phyloP scores from a whole-genome alignment of 2,888 invertebrate species.

The Pyrrhosoma nymphula region DNA sequence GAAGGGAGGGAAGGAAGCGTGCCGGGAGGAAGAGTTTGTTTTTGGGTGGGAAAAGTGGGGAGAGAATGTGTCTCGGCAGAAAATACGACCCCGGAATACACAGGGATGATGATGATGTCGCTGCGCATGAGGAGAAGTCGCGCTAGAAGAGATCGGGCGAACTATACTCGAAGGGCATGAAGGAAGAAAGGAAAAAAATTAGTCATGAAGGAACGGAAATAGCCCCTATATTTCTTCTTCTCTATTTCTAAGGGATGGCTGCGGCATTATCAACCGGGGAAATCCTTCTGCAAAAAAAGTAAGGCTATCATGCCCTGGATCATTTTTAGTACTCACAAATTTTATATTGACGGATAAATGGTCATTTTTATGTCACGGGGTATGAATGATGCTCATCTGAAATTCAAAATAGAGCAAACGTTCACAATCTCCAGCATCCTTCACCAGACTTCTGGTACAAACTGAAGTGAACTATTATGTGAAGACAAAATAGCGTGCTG shows the following conservation, averaged over 20 bases:
- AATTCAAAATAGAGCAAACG: no score
- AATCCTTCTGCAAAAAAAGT: background rate
- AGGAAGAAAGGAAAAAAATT: background rate
- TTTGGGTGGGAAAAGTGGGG: background rate
- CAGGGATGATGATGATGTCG: background rate
- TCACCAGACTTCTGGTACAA: no score
- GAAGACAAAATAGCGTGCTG: no score
- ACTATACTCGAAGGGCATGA: no score
- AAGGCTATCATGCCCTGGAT: background rate
- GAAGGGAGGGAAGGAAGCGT: background rate
- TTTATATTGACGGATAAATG: no score
- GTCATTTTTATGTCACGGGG: no score
- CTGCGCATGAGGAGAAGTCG: background rate
- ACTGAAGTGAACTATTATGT: no score
- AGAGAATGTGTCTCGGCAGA: background rate
- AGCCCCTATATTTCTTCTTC: background rate
- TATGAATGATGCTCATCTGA: no score
- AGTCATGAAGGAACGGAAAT: background rate
- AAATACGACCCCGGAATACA: background rate
- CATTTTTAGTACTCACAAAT: no score
- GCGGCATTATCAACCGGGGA: background rate
- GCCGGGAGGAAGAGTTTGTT: background rate
- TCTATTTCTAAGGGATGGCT: background rate
- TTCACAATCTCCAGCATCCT: no score
- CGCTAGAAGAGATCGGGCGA: background rate